Evolutionary conservation across 2,797 vertebrate genomes (phyloP).

Genomic region (Acanthurus lineatus): DNA sequence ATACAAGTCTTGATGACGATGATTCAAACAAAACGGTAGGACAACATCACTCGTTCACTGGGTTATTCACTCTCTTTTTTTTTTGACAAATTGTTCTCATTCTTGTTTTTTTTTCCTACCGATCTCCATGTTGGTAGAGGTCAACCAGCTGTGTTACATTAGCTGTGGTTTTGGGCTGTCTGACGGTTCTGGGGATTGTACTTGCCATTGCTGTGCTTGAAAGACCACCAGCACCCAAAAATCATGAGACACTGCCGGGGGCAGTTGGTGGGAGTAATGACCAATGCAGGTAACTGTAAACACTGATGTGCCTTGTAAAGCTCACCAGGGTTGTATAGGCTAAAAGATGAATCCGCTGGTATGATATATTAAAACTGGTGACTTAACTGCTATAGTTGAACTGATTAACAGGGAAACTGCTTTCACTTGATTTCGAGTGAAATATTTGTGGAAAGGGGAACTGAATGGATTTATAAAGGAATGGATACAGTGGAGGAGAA

Average conservation of each 20-base stretch:
- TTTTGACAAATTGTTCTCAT: neutral
- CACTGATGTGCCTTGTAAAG: neutral
- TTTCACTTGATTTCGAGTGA: too few species aligned
- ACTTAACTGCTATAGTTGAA: too few species aligned
- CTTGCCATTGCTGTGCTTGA: slow-evolving; percentile 73
- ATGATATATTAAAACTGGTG: too few species aligned
- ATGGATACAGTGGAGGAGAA: too few species aligned
- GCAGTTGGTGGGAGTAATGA: slow-evolving; percentile 25
- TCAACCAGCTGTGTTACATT: slow-evolving; percentile 58
- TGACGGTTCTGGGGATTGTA: slow-evolving; percentile 73
- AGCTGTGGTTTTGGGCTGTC: slow-evolving; percentile 58
- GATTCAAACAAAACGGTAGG: slow-evolving; percentile 77
- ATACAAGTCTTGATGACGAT: slow-evolving; percentile 70
- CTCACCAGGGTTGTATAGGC: neutral
- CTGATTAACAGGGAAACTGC: too few species aligned
- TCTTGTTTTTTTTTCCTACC: neutral
- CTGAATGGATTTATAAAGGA: too few species aligned
- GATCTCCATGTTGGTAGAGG: slow-evolving; percentile 36
- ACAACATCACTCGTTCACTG: neutral
- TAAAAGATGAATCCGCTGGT: neutral
- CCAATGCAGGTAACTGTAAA: slow-evolving; percentile 74
- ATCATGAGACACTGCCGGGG: slow-evolving; percentile 34
- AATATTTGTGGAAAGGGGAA: too few species aligned
- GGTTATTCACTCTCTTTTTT: neutral
- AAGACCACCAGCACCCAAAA: slow-evolving; percentile 49